phyloP scores from a whole-genome alignment of 1,140 invertebrate genomes.

The Nasonia giraulti region DNA sequence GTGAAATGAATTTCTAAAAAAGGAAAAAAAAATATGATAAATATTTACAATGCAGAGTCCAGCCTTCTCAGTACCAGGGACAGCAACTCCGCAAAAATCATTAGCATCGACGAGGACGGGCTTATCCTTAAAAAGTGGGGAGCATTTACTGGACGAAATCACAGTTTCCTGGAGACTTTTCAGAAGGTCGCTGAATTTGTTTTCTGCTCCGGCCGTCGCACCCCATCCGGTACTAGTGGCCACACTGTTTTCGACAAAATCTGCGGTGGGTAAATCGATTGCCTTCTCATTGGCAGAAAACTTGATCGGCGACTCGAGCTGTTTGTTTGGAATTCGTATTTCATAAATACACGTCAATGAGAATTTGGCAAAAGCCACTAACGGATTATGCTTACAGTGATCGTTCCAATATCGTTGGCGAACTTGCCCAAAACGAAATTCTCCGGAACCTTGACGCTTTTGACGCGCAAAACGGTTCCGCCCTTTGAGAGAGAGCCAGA shows the following conservation, averaged over 20 bases:
- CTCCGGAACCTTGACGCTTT: not conserved
- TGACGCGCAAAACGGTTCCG: not conserved
- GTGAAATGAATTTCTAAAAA: no score
- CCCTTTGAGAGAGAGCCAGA: not conserved
- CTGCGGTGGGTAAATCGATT: not conserved
- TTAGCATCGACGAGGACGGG: not conserved
- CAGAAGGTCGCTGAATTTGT: not conserved
- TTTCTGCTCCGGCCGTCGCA: not conserved
- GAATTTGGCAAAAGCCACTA: no score
- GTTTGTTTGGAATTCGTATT: not conserved
- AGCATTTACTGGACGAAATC: not conserved
- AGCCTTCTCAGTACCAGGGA: not conserved
- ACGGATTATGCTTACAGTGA: not conserved
- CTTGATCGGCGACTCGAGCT: not conserved
- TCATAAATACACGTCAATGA: no score
- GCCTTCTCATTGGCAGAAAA: not conserved
- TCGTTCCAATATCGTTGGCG: slow-evolving; percentile 1
- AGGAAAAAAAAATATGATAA: no score
- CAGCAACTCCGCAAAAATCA: not conserved
- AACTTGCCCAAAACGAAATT: not conserved
- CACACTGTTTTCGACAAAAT: not conserved
- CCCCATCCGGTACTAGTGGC: not conserved
- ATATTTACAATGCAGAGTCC: slow-evolving; percentile 4
- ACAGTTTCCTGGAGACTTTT: not conserved
- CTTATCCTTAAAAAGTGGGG: not conserved